Evolutionary conservation across 2,113 vertebrate species (phyloP), one percentile per base, ranked within the genome.

Genomic region (Cynopterus brachyotis): DNA sequence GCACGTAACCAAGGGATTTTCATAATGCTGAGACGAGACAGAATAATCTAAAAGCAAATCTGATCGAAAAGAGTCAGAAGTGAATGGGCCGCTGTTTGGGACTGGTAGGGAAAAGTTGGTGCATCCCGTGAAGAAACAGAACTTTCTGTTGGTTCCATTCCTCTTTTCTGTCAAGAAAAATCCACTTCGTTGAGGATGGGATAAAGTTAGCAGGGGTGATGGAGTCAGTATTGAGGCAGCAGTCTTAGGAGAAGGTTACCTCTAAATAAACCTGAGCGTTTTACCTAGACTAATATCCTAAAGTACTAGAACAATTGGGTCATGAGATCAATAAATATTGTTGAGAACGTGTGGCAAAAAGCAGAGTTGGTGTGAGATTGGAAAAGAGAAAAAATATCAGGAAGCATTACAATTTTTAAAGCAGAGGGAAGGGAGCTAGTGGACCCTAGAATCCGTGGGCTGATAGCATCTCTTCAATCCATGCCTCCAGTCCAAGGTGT

Each of bases 401-500:
- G 9, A 28, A 40, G 1, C 9, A 1, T 7, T 28, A 26, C 7
- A 6, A 45, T 80, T 66, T 91, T 66, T 37, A 60, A 47, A 53
- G 12, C 28, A 73, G 47, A 30, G n/a, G 62, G 53, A 47, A 15
- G n/a, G 35, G 66, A 47, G 17, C 22, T 28, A 53, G 45, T 17
- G 22, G 20, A 9, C 45, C 16, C 37, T 47, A 1, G 30, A 60
- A n/a, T 28, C 5, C 9, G 12, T 15, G 16, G 35, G 42, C 8
- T 26, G 32, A 30, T 3, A 10, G 6, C 24, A 0, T 32, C 53
- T 28, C 22, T 0, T 35, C 17, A 45, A 8, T 16, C 87, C 12
- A 35, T 50, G 1, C 0, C 0, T 2, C 16, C 15, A 12, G 26
- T n/a, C 32, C 12, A n/a, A 8, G 19, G 15, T 26, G 37, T 8